Base-by-base conservation (phyloP, 2,888 invertebrate genomes). In the Eristalis intricaria region DNA sequence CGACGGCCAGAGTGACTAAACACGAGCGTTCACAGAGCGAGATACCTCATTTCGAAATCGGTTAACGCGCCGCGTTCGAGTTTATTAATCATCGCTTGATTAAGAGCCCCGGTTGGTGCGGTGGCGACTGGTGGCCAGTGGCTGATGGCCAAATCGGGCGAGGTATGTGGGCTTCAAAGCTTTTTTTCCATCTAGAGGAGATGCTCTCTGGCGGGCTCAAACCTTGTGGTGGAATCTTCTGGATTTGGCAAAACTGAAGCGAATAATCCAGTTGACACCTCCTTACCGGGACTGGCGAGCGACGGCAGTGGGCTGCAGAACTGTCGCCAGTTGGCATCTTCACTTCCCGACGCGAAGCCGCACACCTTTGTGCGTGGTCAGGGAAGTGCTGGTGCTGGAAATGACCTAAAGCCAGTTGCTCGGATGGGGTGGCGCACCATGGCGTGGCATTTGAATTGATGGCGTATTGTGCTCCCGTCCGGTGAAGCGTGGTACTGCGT, bases 21-120 rank as follows among this genome's bases (percentile, higher is more conserved):
- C 60, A 50, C 38, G 69, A 32, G 50, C 50, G 50, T 8, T 2
- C 26, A 26, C 26, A 19, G 50, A 50, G 5, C 5, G 50, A 74
- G 63, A 81, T 64, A 81, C 81, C 8, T n/a, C 50, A 8, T 81
- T 81, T 75, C 56, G 75, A 81, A 81, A 75, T 81, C 81, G 69
- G 64, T 69, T 63, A 68, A 81, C 43, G 43, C 65, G 65, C 71
- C 60, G 43, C 60, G 76, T 82, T 76, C 70, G 75, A 29, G 70
- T 82, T 82, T 83, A 77, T 77, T 83, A 77, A 83, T 83, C 76
- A 83, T 83, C 76, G 43, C 76, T 83, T 77, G 76, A 71, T 76
- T 76, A 71, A 76, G 61, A 84, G 78, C 70, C 50, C 50, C 70
- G 66, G 80, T 80, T 74, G 68, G 2, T 65, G 23, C 1, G 60